These are phyloP conservation scores for Pampusana beccarii DNA, from an alignment of 2,113 vertebrate species.

Conservation along the genomic window DNA sequence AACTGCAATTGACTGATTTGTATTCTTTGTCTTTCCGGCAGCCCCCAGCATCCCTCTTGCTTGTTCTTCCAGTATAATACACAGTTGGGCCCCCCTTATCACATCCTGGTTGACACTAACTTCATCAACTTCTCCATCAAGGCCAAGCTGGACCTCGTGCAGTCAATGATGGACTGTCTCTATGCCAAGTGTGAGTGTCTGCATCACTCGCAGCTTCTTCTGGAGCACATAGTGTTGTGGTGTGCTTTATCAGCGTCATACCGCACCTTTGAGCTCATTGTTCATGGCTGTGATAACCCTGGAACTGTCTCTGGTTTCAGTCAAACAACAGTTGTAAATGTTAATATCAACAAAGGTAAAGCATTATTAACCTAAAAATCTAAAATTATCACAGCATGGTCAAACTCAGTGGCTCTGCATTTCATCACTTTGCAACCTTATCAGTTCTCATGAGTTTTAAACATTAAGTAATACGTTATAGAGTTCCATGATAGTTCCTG, in stretches of 20 bases:
- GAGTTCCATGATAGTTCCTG: not conserved
- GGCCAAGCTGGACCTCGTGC: constrained; percentile 95
- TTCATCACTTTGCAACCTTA: not conserved
- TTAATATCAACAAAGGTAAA: not conserved
- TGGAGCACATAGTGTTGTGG: rapidly evolving
- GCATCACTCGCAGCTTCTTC: not conserved
- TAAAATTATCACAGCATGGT: not conserved
- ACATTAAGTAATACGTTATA: not conserved
- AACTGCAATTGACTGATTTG: not conserved
- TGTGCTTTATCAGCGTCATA: not conserved
- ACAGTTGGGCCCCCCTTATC: constrained; percentile 94
- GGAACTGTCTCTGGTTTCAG: not conserved
- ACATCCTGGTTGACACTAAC: constrained; percentile 95
- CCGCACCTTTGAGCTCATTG: not conserved
- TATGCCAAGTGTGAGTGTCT: constrained; percentile 94
- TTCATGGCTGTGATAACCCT: not conserved
- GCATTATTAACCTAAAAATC: not conserved
- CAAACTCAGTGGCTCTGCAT: not conserved
- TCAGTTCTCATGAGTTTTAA: not conserved
- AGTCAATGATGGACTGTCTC: constrained; percentile 99
- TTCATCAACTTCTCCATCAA: constrained; percentile 99
- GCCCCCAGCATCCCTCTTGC: constrained; percentile 92
- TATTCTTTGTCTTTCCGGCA: constrained; percentile 64
- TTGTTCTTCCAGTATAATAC: constrained; percentile 99
- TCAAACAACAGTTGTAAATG: not conserved